Evolutionary conservation across 2,797 vertebrate species (phyloP), one percentile per base, ranked within the genome.

Genomic region (Graptemys geographica): DNA sequence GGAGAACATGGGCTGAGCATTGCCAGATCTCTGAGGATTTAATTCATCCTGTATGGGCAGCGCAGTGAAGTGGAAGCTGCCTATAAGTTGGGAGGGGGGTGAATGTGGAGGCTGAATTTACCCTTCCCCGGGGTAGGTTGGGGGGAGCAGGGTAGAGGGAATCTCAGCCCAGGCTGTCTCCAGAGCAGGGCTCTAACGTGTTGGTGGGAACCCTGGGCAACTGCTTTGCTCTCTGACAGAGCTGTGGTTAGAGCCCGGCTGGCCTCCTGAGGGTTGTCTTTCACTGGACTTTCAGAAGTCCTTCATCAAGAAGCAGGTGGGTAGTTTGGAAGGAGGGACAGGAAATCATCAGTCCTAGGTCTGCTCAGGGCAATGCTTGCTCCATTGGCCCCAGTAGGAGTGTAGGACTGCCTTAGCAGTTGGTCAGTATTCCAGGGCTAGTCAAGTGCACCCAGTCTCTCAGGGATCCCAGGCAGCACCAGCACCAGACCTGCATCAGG

Each of bases 391-490:
- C 31, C 81, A 90, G 69, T 44, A 84, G 69, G 52, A 31, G 13
- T 69, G 1, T 41, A 69, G 89, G 90, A 88, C 90, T 15, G 53
- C 37, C 25, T 15, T 74, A 78, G 51, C 53, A 92, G 47, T 52
- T 5, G 31, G 33, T 90, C 10, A 0, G 0, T 51, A 28, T 52
- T 81, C 44, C 0, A 0, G 79, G 53, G 55, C 2, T 0, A 0
- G 47, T 76, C 16, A 11, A 37, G 49, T 79, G 28, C 78, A 49
- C 37, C 81, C 55, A 84, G 82, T 69, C 55, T 41, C 5, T n/a
- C 65, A 15, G 33, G 1, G 0, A 51, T n/a, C n/a, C 49, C 23
- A 21, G 3, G 2, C 41, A 57, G n/a, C 87, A 74, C 0, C 0
- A 37, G n/a, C 0, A 0, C 80, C 55, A 25, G 23, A 25, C 55